Evolutionary conservation across 2,888 invertebrate genomes (phyloP).

Genomic region (Thyatira batis): DNA sequence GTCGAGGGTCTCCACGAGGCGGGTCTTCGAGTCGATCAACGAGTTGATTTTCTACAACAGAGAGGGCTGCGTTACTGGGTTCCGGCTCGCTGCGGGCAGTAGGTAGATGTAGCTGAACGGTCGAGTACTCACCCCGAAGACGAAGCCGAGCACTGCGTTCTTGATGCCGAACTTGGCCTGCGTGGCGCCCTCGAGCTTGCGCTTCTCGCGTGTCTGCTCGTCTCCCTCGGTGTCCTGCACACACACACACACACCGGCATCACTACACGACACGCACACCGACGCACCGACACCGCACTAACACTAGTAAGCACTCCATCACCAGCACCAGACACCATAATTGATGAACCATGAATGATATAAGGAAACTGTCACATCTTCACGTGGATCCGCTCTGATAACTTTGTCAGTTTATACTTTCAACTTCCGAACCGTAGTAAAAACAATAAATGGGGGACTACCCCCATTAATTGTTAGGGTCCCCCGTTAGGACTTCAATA

Average conservation of each 20-base stretch:
- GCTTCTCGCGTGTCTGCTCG: constrained; percentile 85
- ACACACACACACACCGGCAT: constrained; percentile 51
- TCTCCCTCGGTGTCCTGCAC: constrained; percentile 69
- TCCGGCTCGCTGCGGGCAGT: background rate
- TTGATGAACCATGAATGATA: background rate
- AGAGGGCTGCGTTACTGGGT: constrained; percentile 8
- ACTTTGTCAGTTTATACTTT: too few relatives aligned
- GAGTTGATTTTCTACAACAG: constrained; percentile 90
- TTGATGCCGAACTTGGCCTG: constrained; percentile 87
- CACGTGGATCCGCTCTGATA: too few relatives aligned
- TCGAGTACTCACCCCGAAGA: constrained; percentile 87
- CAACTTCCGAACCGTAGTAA: background rate
- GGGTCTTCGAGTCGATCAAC: constrained; percentile 90
- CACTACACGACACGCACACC: constrained; percentile 30
- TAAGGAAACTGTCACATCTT: too few relatives aligned
- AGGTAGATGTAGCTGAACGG: background rate
- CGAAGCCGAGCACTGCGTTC: constrained; percentile 91
- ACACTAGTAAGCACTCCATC: constrained; percentile 18
- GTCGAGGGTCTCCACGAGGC: constrained; percentile 86
- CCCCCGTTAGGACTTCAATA: too few relatives aligned
- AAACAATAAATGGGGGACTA: too few relatives aligned
- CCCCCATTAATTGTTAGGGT: too few relatives aligned
- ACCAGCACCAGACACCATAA: constrained; percentile 19
- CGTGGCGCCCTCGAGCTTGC: constrained; percentile 86
- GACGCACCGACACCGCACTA: constrained; percentile 22